Evolutionary conservation across 2,113 vertebrate species (phyloP).

Genomic region (Psophia crepitans): DNA sequence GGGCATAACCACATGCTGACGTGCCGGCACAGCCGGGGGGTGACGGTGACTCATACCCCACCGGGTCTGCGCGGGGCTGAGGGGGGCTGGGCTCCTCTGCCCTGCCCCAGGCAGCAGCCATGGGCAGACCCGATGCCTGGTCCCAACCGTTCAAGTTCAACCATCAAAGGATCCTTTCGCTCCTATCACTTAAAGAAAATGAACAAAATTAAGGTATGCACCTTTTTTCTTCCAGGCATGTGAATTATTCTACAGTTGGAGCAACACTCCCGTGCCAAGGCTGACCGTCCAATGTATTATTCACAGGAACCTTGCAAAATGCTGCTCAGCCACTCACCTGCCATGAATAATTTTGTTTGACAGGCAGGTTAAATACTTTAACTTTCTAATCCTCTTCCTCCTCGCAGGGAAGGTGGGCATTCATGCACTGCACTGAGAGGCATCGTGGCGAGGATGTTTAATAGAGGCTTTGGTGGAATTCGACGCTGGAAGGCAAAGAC

Average conservation of each 20-base stretch:
- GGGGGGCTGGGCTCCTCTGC: neutral
- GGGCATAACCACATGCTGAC: rapidly evolving
- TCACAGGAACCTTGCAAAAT: neutral
- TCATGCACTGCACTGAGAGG: neutral
- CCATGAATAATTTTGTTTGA: slow-evolving; percentile 6
- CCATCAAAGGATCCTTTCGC: neutral
- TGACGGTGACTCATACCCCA: neutral
- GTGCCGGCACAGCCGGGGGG: rapidly evolving
- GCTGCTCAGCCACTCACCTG: neutral
- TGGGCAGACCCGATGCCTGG: rapidly evolving
- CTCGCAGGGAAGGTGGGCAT: neutral
- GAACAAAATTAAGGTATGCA: neutral
- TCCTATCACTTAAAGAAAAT: rapidly evolving
- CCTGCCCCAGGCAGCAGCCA: neutral
- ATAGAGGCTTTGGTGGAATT: neutral
- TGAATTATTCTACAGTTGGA: neutral
- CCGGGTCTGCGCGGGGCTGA: neutral
- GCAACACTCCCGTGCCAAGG: rapidly evolving
- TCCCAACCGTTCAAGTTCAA: neutral
- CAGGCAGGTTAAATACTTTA: slow-evolving; percentile 10
- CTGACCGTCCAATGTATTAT: neutral
- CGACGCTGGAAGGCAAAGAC: neutral
- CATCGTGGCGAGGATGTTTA: neutral
- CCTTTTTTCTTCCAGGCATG: rapidly evolving
- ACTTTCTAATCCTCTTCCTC: neutral